Evolutionary conservation across 2,113 vertebrate genomes (phyloP), one percentile per base, ranked within the genome.

Genomic region (Platichthys flesus): DNA sequence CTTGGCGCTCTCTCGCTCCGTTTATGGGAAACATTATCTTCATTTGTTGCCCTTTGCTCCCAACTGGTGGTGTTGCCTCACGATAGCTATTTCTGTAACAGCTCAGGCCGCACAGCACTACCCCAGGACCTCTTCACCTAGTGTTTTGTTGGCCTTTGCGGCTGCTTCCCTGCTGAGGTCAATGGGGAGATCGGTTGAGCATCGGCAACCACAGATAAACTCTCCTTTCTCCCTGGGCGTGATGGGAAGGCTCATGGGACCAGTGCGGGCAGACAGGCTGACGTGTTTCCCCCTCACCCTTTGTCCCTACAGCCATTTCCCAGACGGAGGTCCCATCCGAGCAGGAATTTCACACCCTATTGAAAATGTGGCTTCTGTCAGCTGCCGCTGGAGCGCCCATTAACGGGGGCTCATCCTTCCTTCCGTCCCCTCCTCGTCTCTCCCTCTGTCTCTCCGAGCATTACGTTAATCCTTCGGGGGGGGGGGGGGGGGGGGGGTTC

Each of bases 321-420:
- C 89, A 91, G 86, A 91, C 73, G 71, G 88, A 88, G 78, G 90
- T 88, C 90, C 80, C 88, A 80, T 85, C 83, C 83, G 83, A 90
- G 83, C 83, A 82, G 89, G 93, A 93, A 94, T 93, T 92, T 94
- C 93, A 93, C 93, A 95, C 92, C 88, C 90, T 92, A 89, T 91
- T 94, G 92, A 90, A 88, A 91, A 91, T 82, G 89, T 74, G 87
- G 82, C 87, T 89, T 90, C 90, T 92, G 90, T 92, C 89, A 89
- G 91, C 89, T 93, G 89, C 86, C 49, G 84, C 86, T 81, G 70
- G 75, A 63, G 70, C 78, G 81, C 57, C 79, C 80, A 84, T 89
- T 82, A 87, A 87, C 86, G 84, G 51, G 23, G 35, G 35, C 78
- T 85, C 88, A 84, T 90, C 88, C 87, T 89, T 84, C 71, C 81